Conservation (phyloP, 2,113 vertebrate genomes). For the Lepus timidus region DNA sequence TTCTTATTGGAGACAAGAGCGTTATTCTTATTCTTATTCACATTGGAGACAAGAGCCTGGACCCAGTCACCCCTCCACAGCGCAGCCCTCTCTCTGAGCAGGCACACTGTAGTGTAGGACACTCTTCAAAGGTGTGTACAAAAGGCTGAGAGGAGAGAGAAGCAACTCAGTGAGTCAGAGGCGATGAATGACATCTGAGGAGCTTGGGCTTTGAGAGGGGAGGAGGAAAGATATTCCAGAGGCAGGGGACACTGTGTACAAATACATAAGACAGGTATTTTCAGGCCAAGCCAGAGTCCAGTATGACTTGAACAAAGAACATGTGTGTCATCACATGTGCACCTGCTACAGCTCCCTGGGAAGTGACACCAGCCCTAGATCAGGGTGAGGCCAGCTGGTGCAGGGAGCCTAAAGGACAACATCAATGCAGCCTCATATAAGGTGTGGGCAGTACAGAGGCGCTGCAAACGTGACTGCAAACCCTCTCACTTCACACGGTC, state of each 20-base stretch:
- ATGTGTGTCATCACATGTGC: neutral
- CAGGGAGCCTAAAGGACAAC: neutral
- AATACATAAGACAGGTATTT: neutral
- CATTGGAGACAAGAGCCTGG: too few relatives aligned
- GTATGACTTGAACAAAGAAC: fast-evolving
- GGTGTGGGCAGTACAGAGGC: fast-evolving
- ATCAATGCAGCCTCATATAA: neutral
- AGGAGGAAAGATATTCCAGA: neutral
- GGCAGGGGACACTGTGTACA: too few relatives aligned
- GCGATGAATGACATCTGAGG: neutral
- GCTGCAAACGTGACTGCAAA: neutral
- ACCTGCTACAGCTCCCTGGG: fast-evolving
- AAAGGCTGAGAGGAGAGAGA: neutral
- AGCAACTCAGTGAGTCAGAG: neutral
- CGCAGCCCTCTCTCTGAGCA: too few relatives aligned
- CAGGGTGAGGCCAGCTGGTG: neutral
- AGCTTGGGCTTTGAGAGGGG: too few relatives aligned
- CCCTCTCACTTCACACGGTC: neutral
- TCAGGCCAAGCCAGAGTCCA: neutral
- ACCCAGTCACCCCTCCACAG: too few relatives aligned
- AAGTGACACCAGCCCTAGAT: fast-evolving
- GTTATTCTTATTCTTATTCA: too few relatives aligned
- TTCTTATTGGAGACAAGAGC: too few relatives aligned
- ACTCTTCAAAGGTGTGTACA: fast-evolving
- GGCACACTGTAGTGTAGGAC: too few relatives aligned